Base-by-base conservation (phyloP, 2,888 invertebrate species). In the Drosophila mayaguana region DNA sequence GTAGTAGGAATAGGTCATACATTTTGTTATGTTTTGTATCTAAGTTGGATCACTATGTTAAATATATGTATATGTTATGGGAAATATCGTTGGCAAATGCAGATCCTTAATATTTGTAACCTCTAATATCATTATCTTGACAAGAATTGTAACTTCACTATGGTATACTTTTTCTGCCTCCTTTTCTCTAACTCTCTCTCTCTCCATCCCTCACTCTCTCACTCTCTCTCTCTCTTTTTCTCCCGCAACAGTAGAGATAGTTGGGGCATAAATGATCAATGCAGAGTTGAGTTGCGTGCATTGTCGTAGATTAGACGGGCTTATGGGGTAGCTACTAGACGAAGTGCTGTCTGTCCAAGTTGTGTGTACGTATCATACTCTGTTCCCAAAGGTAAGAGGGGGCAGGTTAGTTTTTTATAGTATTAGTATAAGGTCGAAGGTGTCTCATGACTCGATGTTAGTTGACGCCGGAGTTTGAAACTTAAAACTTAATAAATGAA, bases 281-380 rank as follows among this genome's bases (percentile, higher is more conserved):
- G 12, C 32, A 46, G 25, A 25, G 46, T 16, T 46, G 8, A 8
- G 22, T 25, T 42, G 18, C 18, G 14, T 22, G 43, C 14, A 42
- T 43, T 20, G 46, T 48, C 28, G 50, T 50, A 18, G 50, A 12
- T 50, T 18, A 18, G 12, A 18, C 28, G 7, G n/a, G 18, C 18
- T 18, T 50, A 32, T 8, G 36, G 51, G 51, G 51, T 36, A 22
- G 51, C 51, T 53, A 16, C 16, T 22, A 20, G 51, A 36, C 22
- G 36, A 9, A 36, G 22, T 36, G 51, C 51, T 36, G 20, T 36
- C 36, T 36, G 20, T 36, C 36, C 20, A 8, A 53, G 36, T 36
- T 36, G 36, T 36, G 14, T 12, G 46, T 48, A 28, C 18, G 16
- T 36, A 2, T 36, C 16, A 22, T 36, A 53, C 51, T 36, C 36